Conservation (phyloP, 2,113 vertebrate species). For the Neoarius graeffei region DNA sequence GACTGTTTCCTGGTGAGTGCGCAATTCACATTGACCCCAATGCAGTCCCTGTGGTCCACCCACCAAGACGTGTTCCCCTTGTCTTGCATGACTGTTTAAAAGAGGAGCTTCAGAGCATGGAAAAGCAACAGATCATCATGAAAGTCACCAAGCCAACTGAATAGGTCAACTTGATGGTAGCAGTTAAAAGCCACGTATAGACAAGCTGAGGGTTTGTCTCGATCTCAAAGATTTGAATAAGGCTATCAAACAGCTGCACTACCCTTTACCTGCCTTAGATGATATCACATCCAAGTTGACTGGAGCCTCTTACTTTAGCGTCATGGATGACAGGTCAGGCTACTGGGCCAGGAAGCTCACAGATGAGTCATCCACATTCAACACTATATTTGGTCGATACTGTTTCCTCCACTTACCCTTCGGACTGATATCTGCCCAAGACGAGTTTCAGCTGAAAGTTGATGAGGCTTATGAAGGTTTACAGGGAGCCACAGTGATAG, state of each 20-base stretch:
- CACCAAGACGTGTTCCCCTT: background rate
- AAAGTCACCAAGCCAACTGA: constrained; percentile 37
- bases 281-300: constrained; percentile 24
- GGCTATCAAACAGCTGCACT: constrained; percentile 24
- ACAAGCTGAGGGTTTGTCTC: background rate
- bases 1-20: constrained; percentile 20
- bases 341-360: constrained; percentile 42
- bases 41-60: constrained; percentile 4
- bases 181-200: constrained; percentile 30
- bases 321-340: background rate
- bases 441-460: constrained; percentile 33
- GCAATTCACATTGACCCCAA: constrained; percentile 12
- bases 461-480: constrained; percentile 33
- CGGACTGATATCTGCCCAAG: constrained; percentile 31
- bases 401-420: constrained; percentile 22
- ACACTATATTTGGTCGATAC: background rate
- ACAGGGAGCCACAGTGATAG: constrained; percentile 30
- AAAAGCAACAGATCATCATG: background rate
- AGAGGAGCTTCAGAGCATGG: constrained; percentile 33
- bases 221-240: constrained; percentile 38
- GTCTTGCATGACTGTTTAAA: background rate
- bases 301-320: constrained; percentile 12
- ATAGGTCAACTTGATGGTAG: constrained; percentile 34
- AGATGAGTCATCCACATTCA: constrained; percentile 28
- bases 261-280: constrained; percentile 10